Conservation (phyloP, 2,888 invertebrate species). For the Caenorhabditis angaria region DNA sequence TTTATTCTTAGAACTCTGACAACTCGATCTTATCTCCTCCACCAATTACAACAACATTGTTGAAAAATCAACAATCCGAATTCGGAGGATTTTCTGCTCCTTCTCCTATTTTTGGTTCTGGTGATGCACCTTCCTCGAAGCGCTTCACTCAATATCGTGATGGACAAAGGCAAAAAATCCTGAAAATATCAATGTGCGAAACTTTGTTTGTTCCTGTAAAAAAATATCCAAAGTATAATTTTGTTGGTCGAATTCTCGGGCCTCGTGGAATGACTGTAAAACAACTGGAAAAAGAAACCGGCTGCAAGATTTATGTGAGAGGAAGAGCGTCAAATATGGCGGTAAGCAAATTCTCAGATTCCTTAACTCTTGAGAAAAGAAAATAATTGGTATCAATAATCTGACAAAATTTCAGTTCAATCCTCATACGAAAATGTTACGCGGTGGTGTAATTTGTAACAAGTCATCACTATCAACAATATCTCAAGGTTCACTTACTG, state of each 20-base stretch:
- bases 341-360: conserved; percentile 7
- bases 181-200: conserved; percentile 21
- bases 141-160: neutral
- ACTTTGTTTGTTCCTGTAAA: conserved; percentile 31
- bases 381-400: neutral
- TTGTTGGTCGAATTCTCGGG: conserved; percentile 97
- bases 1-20: neutral
- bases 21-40: neutral
- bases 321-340: conserved; percentile 28
- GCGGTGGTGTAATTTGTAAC: conserved; percentile 11
- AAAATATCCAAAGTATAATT: conserved; percentile 82
- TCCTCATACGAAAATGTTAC: conserved; percentile 19
- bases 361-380: neutral
- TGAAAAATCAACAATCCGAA: neutral
- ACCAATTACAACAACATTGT: neutral
- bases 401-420: conserved; percentile 23
- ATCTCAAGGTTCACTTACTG: conserved; percentile 29
- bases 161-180: neutral
- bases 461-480: conserved; percentile 24
- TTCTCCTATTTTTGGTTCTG: neutral
- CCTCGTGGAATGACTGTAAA: conserved; percentile 99
- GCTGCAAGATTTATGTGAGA: conserved; percentile 93
- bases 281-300: conserved; percentile 98
- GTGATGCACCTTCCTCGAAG: neutral
- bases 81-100: neutral